These are phyloP conservation scores for Lateolabrax maculatus DNA, from an alignment of 2,797 vertebrate species.

Conservation along the genomic window DNA sequence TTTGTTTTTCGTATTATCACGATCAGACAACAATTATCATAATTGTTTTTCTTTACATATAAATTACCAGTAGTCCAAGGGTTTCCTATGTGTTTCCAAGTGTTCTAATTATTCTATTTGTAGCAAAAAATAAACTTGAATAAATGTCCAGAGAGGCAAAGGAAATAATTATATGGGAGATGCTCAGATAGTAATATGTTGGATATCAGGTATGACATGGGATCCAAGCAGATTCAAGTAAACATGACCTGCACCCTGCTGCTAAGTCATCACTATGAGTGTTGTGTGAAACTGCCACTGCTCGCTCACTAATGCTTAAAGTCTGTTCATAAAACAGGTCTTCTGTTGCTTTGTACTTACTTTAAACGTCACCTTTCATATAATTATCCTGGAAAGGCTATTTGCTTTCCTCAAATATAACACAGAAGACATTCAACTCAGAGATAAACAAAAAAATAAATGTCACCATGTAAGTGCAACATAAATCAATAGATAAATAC, in stretches of 20 bases:
- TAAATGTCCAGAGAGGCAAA: slow-evolving; percentile 27
- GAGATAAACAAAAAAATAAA: neutral
- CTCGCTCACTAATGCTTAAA: neutral
- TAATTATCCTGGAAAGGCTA: neutral
- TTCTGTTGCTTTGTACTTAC: neutral
- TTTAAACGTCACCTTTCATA: neutral
- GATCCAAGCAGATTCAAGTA: slow-evolving; percentile 29
- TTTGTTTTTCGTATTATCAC: too few species aligned
- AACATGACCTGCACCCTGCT: slow-evolving; percentile 20
- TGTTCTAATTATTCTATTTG: slow-evolving; percentile 29
- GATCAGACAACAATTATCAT: neutral
- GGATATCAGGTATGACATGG: slow-evolving; percentile 38
- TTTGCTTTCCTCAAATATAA: slow-evolving; percentile 4
- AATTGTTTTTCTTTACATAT: slow-evolving; percentile 3
- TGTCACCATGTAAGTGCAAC: neutral
- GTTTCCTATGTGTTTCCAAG: neutral
- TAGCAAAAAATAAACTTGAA: slow-evolving; percentile 33
- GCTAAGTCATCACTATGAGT: slow-evolving; percentile 4
- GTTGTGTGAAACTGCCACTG: slow-evolving; percentile 8
- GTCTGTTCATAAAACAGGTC: neutral
- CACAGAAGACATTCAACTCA: neutral
- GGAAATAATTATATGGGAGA: slow-evolving; percentile 27
- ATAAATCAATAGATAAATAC: too few species aligned
- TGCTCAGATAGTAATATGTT: slow-evolving; percentile 13
- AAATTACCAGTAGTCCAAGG: neutral